Conservation (phyloP, 1,140 invertebrate genomes). For the Stegodyphus dumicola region DNA sequence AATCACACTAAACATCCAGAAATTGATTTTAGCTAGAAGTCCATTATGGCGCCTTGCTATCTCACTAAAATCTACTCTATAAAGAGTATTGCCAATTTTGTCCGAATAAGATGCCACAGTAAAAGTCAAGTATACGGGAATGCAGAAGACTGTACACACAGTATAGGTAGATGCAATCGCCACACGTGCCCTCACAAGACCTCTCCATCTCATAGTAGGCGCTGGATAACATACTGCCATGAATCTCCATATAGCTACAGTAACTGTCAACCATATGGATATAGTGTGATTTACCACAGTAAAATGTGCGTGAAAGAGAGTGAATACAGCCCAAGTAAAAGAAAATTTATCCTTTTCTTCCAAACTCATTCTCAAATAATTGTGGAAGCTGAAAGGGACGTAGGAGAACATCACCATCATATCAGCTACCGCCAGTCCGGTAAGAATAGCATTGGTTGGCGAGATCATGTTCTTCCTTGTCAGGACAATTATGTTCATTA, state of each 20-base stretch:
- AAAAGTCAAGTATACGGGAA: slow-evolving; percentile 69
- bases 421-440: slow-evolving; percentile 84
- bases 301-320: slow-evolving; percentile 75
- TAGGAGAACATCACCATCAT: slow-evolving; percentile 90
- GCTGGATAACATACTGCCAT: slow-evolving; percentile 76
- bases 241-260: slow-evolving; percentile 91
- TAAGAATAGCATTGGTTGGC: slow-evolving; percentile 87
- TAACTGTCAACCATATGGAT: slow-evolving; percentile 91
- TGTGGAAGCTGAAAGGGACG: slow-evolving; percentile 83
- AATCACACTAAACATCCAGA: slow-evolving; percentile 88
- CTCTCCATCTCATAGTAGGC: slow-evolving; percentile 48
- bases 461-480: slow-evolving; percentile 84
- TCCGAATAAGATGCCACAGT: slow-evolving; percentile 41
- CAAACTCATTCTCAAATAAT: slow-evolving; percentile 71
- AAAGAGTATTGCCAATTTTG: slow-evolving; percentile 71
- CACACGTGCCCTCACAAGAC: slow-evolving; percentile 74
- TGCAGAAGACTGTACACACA: slow-evolving; percentile 80
- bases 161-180: slow-evolving; percentile 80
- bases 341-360: slow-evolving; percentile 59
- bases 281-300: slow-evolving; percentile 87
- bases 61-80: slow-evolving; percentile 74
- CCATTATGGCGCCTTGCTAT: slow-evolving; percentile 73
- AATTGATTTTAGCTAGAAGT: slow-evolving; percentile 78
- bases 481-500: slow-evolving; percentile 87
- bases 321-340: slow-evolving; percentile 62